phyloP scores from a whole-genome alignment of 2,797 vertebrate genomes.

The Spinus pinus region DNA sequence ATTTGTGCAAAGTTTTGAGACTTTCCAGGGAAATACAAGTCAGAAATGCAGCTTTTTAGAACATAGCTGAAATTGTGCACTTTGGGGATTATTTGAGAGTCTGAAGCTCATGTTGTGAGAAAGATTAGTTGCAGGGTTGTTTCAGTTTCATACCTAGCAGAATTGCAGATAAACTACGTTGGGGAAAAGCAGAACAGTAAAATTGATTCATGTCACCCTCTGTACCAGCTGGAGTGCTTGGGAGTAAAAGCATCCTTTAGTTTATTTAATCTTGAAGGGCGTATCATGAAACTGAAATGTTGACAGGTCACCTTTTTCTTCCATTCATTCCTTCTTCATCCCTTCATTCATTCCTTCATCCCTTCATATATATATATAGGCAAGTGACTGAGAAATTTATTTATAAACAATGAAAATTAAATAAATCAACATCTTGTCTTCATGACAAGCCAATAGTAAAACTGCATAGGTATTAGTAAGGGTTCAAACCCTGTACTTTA shows the following conservation, averaged over 20 bases:
- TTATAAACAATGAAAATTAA: not conserved
- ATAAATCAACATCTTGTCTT: not conserved
- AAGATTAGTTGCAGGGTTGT: conserved; percentile 27
- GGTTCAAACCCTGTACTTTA: conserved; percentile 47
- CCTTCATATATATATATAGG: not conserved
- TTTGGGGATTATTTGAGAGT: conserved; percentile 2
- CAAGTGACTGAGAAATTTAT: not conserved
- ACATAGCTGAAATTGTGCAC: not conserved
- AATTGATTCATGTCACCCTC: conserved; percentile 20
- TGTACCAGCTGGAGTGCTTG: not conserved
- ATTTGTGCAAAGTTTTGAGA: conserved; percentile 45
- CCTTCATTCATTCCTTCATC: not conserved
- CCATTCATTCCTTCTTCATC: not conserved
- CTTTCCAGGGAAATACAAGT: conserved; percentile 25
- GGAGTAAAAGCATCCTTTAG: conserved; percentile 26
- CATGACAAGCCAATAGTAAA: not conserved
- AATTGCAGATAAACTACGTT: not conserved
- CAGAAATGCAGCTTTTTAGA: conserved; percentile 20
- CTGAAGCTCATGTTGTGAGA: not conserved
- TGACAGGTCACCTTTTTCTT: conserved; percentile 28
- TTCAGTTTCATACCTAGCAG: conserved; percentile 13
- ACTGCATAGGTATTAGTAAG: conserved; percentile 34
- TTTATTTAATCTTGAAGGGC: conserved; percentile 17
- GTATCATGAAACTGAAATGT: not conserved
- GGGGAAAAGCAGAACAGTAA: conserved; percentile 28